Percentiles rank a stretch among this genome's conserved stretches.
Evolutionary conservation across 1,140 invertebrate species (phyloP).

Genomic region (Tenebrio molitor): DNA sequence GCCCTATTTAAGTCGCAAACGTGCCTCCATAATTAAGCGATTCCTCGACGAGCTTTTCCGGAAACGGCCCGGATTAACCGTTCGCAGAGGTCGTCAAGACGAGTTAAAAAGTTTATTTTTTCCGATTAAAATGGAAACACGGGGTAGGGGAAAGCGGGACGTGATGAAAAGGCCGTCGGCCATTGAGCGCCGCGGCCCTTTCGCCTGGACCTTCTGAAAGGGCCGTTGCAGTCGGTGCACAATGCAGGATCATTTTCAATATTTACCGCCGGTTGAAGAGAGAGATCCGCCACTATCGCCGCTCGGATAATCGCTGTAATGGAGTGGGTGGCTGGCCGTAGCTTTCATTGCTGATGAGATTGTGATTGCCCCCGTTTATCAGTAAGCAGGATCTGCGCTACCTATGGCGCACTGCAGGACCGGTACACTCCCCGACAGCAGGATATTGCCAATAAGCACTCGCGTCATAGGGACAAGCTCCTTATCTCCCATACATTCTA

Average conservation of each 20-base stretch:
- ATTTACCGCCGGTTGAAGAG: constrained; percentile 25
- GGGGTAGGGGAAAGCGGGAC: neutral
- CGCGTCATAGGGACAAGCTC: neutral
- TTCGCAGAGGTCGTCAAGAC: constrained; percentile 5
- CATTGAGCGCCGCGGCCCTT: neutral
- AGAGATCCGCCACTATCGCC: constrained; percentile 2
- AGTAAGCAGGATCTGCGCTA: constrained; percentile 57
- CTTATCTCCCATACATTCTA: constrained; percentile 18
- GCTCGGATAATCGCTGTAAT: constrained; percentile 58
- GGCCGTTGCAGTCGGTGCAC: constrained; percentile 19
- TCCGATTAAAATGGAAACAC: constrained; percentile 21
- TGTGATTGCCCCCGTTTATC: constrained; percentile 63
- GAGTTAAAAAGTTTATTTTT: constrained; percentile 26
- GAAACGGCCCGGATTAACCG: constrained; percentile 8
- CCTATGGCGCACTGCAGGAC: constrained; percentile 52
- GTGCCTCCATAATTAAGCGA: constrained; percentile 30
- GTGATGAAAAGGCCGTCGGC: constrained; percentile 12
- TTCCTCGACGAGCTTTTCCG: constrained; percentile 11
- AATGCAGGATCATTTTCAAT: constrained; percentile 44
- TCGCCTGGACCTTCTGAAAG: neutral
- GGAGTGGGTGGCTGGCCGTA: constrained; percentile 59
- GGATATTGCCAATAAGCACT: constrained; percentile 44
- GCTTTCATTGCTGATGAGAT: constrained; percentile 64
- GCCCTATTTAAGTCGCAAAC: constrained; percentile 7
- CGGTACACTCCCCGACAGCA: constrained; percentile 3